These are phyloP conservation scores for Aix galericulata DNA, from an alignment of 2,113 vertebrate genomes.

Conservation along the genomic window DNA sequence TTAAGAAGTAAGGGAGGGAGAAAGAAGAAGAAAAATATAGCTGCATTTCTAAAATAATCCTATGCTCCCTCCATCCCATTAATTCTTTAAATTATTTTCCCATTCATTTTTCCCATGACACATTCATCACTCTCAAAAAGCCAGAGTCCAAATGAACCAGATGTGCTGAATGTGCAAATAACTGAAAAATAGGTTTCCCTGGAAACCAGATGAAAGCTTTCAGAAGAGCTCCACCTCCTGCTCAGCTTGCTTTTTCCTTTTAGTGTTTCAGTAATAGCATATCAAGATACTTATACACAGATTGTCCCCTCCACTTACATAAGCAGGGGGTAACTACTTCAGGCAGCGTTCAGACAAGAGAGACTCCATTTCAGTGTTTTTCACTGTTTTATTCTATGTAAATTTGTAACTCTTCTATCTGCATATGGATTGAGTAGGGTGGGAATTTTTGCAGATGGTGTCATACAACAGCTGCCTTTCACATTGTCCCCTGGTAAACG, in stretches of 20 bases:
- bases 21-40: not conserved
- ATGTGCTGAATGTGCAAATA: conserved; percentile 67
- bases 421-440: not conserved
- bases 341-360: conserved; percentile 23
- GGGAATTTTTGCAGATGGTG: conserved; percentile 47
- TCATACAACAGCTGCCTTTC: conserved; percentile 38
- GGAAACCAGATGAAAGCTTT: conserved; percentile 66
- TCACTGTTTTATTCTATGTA: conserved; percentile 1
- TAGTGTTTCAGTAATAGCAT: conserved; percentile 46
- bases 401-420: conserved; percentile 23
- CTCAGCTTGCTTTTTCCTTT: conserved; percentile 53
- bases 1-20: not conserved
- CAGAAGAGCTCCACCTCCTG: conserved; percentile 51
- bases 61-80: conserved; percentile 44
- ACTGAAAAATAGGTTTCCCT: conserved; percentile 63
- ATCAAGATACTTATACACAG: conserved; percentile 49
- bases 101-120: conserved; percentile 40
- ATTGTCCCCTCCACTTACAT: conserved; percentile 49
- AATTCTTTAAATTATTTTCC: conserved; percentile 57
- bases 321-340: conserved; percentile 50
- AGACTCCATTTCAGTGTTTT: conserved; percentile 26
- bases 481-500: not conserved
- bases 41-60: not conserved
- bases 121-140: conserved; percentile 58
- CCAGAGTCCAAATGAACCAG: conserved; percentile 60